Base-by-base conservation (phyloP, 2,888 invertebrate genomes). In the Chymomyza fuscimana region DNA sequence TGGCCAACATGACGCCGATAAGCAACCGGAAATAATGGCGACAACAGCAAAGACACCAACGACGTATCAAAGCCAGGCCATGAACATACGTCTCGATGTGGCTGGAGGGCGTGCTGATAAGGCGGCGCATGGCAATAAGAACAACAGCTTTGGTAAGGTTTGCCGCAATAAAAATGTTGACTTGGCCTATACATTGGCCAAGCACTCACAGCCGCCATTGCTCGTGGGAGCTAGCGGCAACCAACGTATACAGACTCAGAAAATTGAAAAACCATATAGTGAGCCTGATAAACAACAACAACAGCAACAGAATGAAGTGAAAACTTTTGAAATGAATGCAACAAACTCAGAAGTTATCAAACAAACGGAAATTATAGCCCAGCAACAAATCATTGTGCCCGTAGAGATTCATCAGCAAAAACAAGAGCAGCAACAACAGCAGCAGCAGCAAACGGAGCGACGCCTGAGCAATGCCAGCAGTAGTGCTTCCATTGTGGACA, bases 81-180 rank as follows among this genome's bases (percentile, higher is more conserved):
- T 90, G 87, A 88, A 90, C 70, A 90, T 91, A 71, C 89, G 84
- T 69, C 85, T 91, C 50, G 86, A 85, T 40, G 73, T 72, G 36
- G 73, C 58, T 58, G 67, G 60, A 36, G 70, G 73, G 75, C 65
- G 74, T 73, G 70, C 32, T 32, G 88, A 77, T 76, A 84, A 70
- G 91, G 92, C 91, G 90, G 92, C 87, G 65, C 80, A 71, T 72
- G 77, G 63, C 70, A 70, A 54, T 67, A 60, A 61, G 62, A 63
- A 46, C 54, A 71, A 32, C 60, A 36, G 40, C 51, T 56, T 22
- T 36, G 66, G 60, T 64, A 78, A 91, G 90, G 78, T 92, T 51
- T 89, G 91, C 60, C 91, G 92, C 80, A 92, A 92, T 89, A 92
- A 90, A 89, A 92, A 92, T 82, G 92, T 92, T 74, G 92, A 92